phyloP scores from a whole-genome alignment of 35 echinoderm and acorn worm species.

The Strongylocentrotus purpuratus region DNA sequence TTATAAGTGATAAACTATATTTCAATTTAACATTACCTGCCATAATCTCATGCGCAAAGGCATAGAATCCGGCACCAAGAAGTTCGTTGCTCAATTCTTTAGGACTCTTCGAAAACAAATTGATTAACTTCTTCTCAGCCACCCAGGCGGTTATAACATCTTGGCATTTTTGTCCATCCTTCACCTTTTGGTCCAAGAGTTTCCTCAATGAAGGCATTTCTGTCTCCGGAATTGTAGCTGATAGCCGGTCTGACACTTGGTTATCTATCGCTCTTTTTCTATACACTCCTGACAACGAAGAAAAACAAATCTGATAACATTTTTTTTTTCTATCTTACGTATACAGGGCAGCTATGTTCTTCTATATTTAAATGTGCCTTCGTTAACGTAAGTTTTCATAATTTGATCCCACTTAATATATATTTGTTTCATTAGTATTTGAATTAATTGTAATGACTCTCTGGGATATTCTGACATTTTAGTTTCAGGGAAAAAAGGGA shows the following conservation, averaged over 20 bases:
- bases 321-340: background rate
- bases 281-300: background rate
- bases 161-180: background rate
- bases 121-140: background rate
- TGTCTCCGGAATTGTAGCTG: background rate
- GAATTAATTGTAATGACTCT: too few relatives aligned
- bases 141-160: too few relatives aligned
- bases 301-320: background rate
- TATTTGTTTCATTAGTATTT: too few relatives aligned
- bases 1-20: too few relatives aligned
- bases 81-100: background rate
- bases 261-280: background rate
- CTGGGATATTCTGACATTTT: too few relatives aligned
- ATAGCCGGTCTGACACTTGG: background rate
- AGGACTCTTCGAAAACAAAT: background rate
- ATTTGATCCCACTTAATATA: too few relatives aligned
- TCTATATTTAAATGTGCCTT: too few relatives aligned
- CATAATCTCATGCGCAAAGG: background rate
- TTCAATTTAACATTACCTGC: background rate
- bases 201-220: background rate
- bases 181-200: background rate
- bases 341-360: too few relatives aligned
- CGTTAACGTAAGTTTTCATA: too few relatives aligned
- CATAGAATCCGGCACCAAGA: background rate
- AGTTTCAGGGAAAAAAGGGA: too few relatives aligned